These are phyloP conservation scores for Trematocara marginatum DNA, from an alignment of 2,113 vertebrate species.

Conservation along the genomic window DNA sequence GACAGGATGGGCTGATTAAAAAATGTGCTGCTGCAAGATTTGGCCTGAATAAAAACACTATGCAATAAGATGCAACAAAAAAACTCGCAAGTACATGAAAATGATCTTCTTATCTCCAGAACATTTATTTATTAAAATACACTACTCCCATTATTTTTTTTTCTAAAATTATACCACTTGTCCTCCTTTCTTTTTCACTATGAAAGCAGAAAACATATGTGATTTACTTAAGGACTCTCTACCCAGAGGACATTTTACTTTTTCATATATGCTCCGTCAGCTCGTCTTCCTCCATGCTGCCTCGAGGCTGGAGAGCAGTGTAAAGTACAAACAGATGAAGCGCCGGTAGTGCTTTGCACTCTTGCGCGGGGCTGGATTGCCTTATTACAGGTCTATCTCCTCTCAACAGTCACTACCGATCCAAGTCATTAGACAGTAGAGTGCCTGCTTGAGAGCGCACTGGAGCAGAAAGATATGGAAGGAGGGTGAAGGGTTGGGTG, in stretches of 20 bases:
- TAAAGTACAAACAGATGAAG: background rate
- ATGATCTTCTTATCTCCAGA: background rate
- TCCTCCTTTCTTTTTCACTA: background rate
- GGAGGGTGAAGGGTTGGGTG: background rate
- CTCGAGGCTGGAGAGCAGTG: background rate
- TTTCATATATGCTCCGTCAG: background rate
- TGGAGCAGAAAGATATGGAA: constrained; percentile 43
- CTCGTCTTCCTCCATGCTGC: background rate
- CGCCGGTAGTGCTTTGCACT: background rate
- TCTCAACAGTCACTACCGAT: constrained; percentile 52
- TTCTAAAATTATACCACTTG: background rate
- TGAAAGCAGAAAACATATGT: background rate
- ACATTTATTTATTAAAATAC: background rate
- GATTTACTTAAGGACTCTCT: background rate
- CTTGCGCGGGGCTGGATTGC: background rate
- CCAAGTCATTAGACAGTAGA: constrained; percentile 62
- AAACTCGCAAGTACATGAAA: background rate
- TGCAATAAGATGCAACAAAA: background rate
- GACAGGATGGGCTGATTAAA: background rate
- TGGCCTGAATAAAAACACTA: background rate
- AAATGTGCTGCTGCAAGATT: background rate
- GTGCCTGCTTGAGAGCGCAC: constrained; percentile 50
- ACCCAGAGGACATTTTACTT: background rate
- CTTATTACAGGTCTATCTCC: constrained; percentile 62
- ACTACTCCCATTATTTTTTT: background rate